These are phyloP conservation scores for Pseudolaguvia tuberculata DNA, from an alignment of 2,113 vertebrate species.

Conservation along the genomic window DNA sequence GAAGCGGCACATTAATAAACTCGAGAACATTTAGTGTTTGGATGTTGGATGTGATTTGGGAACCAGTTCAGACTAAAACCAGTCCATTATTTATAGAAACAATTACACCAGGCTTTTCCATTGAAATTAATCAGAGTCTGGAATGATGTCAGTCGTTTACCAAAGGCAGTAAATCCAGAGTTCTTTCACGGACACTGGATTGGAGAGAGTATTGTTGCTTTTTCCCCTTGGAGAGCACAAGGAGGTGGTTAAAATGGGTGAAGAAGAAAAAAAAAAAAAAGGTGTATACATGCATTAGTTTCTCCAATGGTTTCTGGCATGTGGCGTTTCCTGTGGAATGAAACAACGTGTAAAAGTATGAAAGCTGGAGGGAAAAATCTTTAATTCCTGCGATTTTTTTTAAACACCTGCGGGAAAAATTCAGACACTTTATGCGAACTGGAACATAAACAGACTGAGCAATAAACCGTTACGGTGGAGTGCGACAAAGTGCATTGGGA, in stretches of 20 bases:
- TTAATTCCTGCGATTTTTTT: conserved; percentile 10
- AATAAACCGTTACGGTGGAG: conserved; percentile 44
- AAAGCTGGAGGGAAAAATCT: conserved; percentile 37
- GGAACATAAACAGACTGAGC: conserved; percentile 36
- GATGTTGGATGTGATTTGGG: too few species aligned
- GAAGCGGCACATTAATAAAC: too few species aligned
- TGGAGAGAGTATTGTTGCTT: conserved; percentile 44
- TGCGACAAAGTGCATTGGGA: conserved; percentile 18
- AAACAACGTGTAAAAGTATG: conserved; percentile 51
- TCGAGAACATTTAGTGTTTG: too few species aligned
- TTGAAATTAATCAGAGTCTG: not conserved
- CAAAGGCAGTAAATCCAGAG: conserved; percentile 41
- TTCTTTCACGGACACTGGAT: conserved; percentile 51
- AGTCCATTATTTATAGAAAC: too few species aligned
- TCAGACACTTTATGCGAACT: conserved; percentile 43
- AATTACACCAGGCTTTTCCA: too few species aligned
- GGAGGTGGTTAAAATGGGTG: conserved; percentile 9
- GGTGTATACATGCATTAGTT: conserved; percentile 48
- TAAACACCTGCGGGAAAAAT: conserved; percentile 51
- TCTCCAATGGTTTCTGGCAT: conserved; percentile 57
- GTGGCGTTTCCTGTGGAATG: conserved; percentile 50
- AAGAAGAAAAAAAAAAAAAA: too few species aligned
- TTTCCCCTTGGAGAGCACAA: conserved; percentile 41
- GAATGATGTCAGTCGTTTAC: conserved; percentile 25
- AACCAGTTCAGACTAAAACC: too few species aligned